Percentiles rank a stretch among this genome's conserved stretches.
Conservation (phyloP, 2,113 vertebrate genomes). For the Tachycineta bicolor region DNA sequence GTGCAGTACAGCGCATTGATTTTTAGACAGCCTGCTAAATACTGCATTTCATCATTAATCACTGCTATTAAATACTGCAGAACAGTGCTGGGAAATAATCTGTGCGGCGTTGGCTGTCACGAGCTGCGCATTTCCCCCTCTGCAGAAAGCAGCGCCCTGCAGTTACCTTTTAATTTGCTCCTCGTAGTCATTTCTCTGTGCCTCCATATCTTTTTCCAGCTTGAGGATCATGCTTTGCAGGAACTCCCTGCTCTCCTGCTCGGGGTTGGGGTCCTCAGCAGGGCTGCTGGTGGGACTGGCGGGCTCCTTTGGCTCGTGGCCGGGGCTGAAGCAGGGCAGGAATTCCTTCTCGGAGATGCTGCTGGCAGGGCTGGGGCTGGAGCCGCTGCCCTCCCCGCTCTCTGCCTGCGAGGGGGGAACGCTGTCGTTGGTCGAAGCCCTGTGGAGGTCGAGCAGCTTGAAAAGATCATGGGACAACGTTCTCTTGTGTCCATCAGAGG, state of each 20-base stretch:
- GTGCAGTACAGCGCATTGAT: background rate
- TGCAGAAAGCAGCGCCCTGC: background rate
- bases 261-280: constrained; percentile 10
- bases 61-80: rapidly evolving
- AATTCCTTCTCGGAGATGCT: constrained; percentile 35
- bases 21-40: background rate
- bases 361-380: background rate
- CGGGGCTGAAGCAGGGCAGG: background rate
- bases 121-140: background rate
- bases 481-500: constrained; percentile 73
- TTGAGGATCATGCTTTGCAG: constrained; percentile 47
- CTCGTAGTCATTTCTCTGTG: constrained; percentile 66
- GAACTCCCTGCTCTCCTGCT: constrained; percentile 25
- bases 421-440: constrained; percentile 22
- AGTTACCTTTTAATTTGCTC: constrained; percentile 74
- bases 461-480: constrained; percentile 88
- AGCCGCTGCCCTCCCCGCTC: background rate
- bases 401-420: background rate
- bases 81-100: background rate
- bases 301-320: background rate
- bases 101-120: background rate
- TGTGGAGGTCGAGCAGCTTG: constrained; percentile 79
- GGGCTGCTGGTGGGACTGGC: background rate
- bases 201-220: constrained; percentile 58
- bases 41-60: background rate